Evolutionary conservation across 2,888 invertebrate genomes (phyloP), one percentile per base, ranked within the genome.

Genomic region (Tenthredo scrophulariae): DNA sequence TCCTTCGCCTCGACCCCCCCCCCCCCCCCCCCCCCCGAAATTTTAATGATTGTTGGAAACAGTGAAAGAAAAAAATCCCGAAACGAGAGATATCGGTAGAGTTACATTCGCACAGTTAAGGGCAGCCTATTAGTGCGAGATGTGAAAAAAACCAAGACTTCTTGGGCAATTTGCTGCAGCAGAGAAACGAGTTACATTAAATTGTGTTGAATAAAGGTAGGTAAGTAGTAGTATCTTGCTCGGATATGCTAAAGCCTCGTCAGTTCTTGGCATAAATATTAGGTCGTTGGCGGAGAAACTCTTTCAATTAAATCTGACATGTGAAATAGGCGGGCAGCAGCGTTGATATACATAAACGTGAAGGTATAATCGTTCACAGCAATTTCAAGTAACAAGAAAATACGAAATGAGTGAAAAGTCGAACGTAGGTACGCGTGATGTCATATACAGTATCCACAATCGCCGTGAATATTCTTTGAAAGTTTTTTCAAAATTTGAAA

Each of bases 271-370:
- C 26, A 62, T 26, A 62, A 62, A 62, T 62, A 62, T 62, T 26
- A 62, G 22, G 26, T 62, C 26, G 62, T 62, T 62, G 26, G 26
- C 10, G 26, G 62, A 62, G 62, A 62, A 62, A 62, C 26, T 62
- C 62, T 62, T 62, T 62, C 26, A 62, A 62, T 62, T 62, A 62
- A 26, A 22, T 62, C 62, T 26, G 62, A 62, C 62, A 62, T 62
- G 62, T 26, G 62, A 18, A n/a, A 54, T n/a, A 54, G 7, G n/a
- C n/a, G 54, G 54, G 54, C 54, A n/a, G n/a, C 0, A 22, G 22
- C 62, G 62, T 62, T 62, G 62, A 62, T 62, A 26, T 26, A 62
- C 22, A 62, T 62, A 26, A 13, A 62, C 26, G 10, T 26, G 26
- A 10, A 13, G 13, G 13, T 62, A 62, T n/a, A 62, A 62, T 22